phyloP scores from a whole-genome alignment of 64 coral and sea anemone genomes.

The Montipora foliosa region DNA sequence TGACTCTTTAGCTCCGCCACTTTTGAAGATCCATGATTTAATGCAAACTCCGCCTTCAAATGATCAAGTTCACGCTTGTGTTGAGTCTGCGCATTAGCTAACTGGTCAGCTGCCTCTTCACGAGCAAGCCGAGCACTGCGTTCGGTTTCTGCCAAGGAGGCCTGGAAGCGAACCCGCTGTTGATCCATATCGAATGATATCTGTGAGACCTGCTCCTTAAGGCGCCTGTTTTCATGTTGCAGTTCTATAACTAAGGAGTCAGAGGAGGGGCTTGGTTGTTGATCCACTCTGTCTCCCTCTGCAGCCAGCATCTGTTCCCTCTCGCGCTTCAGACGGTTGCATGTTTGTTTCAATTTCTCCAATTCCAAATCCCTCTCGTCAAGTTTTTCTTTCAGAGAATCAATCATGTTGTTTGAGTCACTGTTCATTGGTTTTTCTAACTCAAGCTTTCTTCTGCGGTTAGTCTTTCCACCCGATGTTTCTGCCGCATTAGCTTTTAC shows the following conservation, averaged over 20 bases:
- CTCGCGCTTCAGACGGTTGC: slow-evolving; percentile 76
- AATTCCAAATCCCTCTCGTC: slow-evolving; percentile 85
- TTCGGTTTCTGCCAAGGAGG: slow-evolving; percentile 88
- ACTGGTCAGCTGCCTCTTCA: slow-evolving; percentile 93
- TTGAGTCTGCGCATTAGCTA: slow-evolving; percentile 72
- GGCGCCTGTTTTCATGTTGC: slow-evolving; percentile 71
- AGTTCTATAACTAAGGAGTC: slow-evolving; percentile 57
- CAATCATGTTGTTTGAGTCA: background rate
- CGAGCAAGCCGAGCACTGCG: slow-evolving; percentile 76
- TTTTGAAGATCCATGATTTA: slow-evolving; percentile 83
- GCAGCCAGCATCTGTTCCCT: slow-evolving; percentile 79
- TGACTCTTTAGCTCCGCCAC: slow-evolving; percentile 88
- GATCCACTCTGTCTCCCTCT: slow-evolving; percentile 9
- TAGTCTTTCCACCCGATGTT: slow-evolving; percentile 38
- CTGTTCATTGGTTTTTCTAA: slow-evolving; percentile 1
- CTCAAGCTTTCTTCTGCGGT: slow-evolving; percentile 28
- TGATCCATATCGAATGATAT: slow-evolving; percentile 90
- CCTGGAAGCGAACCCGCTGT: slow-evolving; percentile 89
- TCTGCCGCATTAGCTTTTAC: slow-evolving; percentile 48
- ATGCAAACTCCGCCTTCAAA: slow-evolving; percentile 75
- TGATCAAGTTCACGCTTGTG: slow-evolving; percentile 84
- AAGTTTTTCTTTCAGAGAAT: slow-evolving; percentile 56
- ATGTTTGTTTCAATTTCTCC: slow-evolving; percentile 74
- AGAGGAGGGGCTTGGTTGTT: slow-evolving; percentile 24
- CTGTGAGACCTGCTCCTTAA: slow-evolving; percentile 75